phyloP scores from a whole-genome alignment of 2,888 invertebrate species.

The Apodemia hepburni region DNA sequence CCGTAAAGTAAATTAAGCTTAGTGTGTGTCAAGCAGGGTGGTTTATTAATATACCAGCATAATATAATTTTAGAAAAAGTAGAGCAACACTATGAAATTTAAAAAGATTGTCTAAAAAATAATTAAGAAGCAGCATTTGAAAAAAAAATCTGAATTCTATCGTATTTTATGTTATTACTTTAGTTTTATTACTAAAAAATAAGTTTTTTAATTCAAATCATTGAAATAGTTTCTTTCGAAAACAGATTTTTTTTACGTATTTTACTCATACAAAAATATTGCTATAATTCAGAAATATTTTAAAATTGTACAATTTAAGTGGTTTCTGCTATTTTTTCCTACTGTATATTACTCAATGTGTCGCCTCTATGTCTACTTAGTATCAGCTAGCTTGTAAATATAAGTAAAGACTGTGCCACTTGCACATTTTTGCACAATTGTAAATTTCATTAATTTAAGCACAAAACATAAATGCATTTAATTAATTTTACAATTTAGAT shows the following conservation, averaged over 20 bases:
- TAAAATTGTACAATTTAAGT: not conserved
- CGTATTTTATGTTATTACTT: too few relatives aligned
- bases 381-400: slow-evolving; percentile 56
- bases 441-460: slow-evolving; percentile 1
- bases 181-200: too few relatives aligned
- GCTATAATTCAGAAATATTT: not conserved
- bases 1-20: not conserved
- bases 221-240: too few relatives aligned
- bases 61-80: not conserved
- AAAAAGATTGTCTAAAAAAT: not conserved
- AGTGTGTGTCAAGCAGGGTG: not conserved
- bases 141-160: too few relatives aligned
- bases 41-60: not conserved
- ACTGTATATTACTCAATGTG: slow-evolving; percentile 30
- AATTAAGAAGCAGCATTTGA: not conserved
- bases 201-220: too few relatives aligned
- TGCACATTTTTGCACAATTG: not conserved
- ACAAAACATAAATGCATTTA: not conserved
- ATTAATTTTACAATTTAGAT: not conserved
- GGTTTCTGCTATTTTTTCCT: slow-evolving; percentile 15
- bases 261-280: too few relatives aligned
- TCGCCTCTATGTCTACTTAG: slow-evolving; percentile 51
- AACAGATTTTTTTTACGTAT: too few relatives aligned
- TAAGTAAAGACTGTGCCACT: slow-evolving; percentile 26
- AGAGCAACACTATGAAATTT: not conserved